Base-by-base conservation (phyloP, 2,113 vertebrate species). In the Anolis sagrei region DNA sequence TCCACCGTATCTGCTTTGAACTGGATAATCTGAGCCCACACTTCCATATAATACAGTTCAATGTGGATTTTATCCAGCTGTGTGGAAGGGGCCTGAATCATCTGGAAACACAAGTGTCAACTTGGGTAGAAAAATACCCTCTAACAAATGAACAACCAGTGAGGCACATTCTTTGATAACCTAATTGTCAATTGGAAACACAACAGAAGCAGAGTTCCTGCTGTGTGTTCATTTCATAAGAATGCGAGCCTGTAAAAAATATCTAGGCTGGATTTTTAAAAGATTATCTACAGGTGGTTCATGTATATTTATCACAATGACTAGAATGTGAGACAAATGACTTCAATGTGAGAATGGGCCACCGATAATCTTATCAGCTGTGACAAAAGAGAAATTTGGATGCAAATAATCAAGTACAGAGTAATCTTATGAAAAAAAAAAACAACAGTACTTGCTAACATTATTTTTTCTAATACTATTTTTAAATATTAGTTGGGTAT, bases 131-230 rank as follows among this genome's bases (percentile, higher is more conserved):
- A n/a, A n/a, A n/a, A n/a, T 73, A 7, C 29, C 51, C 0, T 2
- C 5, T 7, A 25, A 66, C 80, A 82, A 82, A 79, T 76, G 0
- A 21, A 51, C 2, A 36, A 64, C 1, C 27, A 39, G n/a, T n/a
- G n/a, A 69, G 44, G 14, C 51, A 84, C 2, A 4, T 29, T 16
- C n/a, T 76, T 34, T 34, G 5, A 68, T 78, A 62, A 49, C 44
- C 29, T 13, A 76, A 19, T 34, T 29, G 49, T 69, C 10, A 27
- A 58, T 32, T 74, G 27, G 82, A 74, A 29, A 83, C 66, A 49
- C 14, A 78, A 86, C 0, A 58, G 44, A 76, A 4, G 34, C 39
- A 89, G 85, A 85, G 82, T 49, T 73, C 62, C 49, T 66, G 85
- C 58, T 66, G 7, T 76, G 88, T 27, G n/a, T 85, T 86, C 87